Conservation (phyloP, 2,113 vertebrate genomes). For the Ancistrus triradiatus region DNA sequence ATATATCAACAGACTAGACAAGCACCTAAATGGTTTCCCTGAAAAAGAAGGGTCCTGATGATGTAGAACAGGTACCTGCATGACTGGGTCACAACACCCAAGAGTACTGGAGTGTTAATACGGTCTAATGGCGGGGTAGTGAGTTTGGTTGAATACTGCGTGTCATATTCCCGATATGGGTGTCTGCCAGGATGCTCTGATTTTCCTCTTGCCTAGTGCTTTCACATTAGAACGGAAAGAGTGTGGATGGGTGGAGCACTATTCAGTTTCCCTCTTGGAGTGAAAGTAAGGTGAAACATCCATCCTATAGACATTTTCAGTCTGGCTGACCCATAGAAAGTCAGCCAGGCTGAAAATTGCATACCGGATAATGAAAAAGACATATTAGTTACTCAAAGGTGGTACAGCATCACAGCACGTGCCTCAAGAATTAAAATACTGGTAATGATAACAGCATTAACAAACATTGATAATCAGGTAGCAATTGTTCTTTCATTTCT, state of each 20-base stretch:
- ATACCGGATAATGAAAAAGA: constrained; percentile 15
- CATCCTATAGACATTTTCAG: background rate
- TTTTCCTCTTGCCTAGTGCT: background rate
- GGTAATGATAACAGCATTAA: too few species aligned
- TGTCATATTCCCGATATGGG: too few species aligned
- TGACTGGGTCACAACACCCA: too few species aligned
- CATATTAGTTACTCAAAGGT: background rate
- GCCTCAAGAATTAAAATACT: background rate
- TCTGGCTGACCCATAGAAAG: constrained; percentile 2
- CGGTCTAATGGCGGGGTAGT: too few species aligned
- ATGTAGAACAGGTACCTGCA: too few species aligned
- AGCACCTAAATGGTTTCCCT: too few species aligned
- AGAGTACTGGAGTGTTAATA: constrained; percentile 13
- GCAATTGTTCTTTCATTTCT: background rate
- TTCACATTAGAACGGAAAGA: constrained; percentile 14
- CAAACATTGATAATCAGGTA: background rate
- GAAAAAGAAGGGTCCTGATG: too few species aligned
- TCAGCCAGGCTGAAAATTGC: constrained; percentile 17
- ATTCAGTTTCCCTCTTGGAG: constrained; percentile 1
- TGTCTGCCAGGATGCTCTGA: background rate
- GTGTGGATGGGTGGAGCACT: constrained; percentile 2
- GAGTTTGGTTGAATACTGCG: too few species aligned
- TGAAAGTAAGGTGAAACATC: background rate
- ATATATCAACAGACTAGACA: too few species aligned
- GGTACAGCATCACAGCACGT: background rate